phyloP scores from a whole-genome alignment of 2,113 vertebrate species.

The Furnarius figulus region DNA sequence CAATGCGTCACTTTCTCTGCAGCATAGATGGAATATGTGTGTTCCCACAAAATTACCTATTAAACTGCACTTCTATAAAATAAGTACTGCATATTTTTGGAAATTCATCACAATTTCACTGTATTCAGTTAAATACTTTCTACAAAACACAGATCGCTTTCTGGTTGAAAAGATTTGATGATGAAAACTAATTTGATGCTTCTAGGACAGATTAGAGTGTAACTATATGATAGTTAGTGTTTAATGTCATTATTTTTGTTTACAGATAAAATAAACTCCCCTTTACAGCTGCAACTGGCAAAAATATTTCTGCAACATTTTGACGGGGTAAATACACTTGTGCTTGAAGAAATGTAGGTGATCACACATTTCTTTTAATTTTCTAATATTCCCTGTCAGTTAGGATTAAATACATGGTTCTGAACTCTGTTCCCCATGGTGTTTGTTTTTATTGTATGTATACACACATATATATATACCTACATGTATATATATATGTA shows the following conservation, averaged over 20 bases:
- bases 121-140: not conserved
- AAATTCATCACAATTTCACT: not conserved
- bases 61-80: not conserved
- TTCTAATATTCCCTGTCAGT: not conserved
- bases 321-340: not conserved
- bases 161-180: not conserved
- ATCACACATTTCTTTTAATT: not conserved
- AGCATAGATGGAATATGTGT: not conserved
- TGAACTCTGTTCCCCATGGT: not conserved
- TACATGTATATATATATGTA: not conserved
- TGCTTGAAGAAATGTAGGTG: not conserved
- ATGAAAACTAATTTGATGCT: not conserved
- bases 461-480: too few relatives aligned
- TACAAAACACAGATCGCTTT: not conserved
- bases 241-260: not conserved
- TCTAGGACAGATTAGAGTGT: not conserved
- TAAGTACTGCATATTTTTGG: not conserved
- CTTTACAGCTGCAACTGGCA: not conserved
- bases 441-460: not conserved
- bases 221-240: not conserved
- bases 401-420: not conserved
- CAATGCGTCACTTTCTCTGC: not conserved
- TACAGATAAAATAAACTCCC: not conserved
- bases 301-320: not conserved
- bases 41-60: not conserved